These are phyloP conservation scores for Procavia capensis DNA, from an alignment of 2,113 vertebrate species.

Conservation along the genomic window DNA sequence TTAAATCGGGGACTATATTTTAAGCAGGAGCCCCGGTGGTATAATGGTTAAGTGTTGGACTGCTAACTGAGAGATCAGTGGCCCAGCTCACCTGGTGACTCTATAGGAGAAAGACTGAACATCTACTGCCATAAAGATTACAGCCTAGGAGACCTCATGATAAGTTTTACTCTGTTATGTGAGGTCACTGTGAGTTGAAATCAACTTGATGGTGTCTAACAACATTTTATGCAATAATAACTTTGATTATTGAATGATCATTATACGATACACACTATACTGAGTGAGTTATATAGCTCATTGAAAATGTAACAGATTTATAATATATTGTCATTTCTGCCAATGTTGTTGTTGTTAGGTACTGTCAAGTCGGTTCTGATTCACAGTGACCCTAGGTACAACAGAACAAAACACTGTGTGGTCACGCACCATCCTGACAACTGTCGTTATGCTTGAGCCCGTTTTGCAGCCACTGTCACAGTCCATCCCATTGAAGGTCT, in stretches of 20 bases:
- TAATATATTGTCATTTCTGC: not conserved
- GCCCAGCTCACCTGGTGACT: not conserved
- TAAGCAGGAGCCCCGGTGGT: not conserved
- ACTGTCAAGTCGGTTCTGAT: too few species aligned
- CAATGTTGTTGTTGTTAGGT: too few species aligned
- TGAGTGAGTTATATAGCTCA: not conserved
- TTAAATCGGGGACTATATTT: conserved; percentile 59
- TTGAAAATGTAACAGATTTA: conserved; percentile 33
- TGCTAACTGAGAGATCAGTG: not conserved
- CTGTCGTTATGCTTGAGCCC: too few species aligned
- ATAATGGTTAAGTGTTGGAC: not conserved
- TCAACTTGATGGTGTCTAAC: not conserved
- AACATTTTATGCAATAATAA: conserved; percentile 24
- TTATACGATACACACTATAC: not conserved
- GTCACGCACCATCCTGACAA: too few species aligned
- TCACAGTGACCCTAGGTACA: too few species aligned
- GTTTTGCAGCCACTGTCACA: too few species aligned
- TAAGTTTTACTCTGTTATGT: not conserved
- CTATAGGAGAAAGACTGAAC: not conserved
- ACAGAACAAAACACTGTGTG: too few species aligned
- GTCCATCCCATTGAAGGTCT: too few species aligned
- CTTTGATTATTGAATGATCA: conserved; percentile 28
- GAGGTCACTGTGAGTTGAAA: not conserved
- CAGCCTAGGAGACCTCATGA: not conserved
- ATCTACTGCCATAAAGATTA: not conserved